Evolutionary conservation across 1,140 invertebrate species (phyloP).

Genomic region (Tetragonula clypearis): DNA sequence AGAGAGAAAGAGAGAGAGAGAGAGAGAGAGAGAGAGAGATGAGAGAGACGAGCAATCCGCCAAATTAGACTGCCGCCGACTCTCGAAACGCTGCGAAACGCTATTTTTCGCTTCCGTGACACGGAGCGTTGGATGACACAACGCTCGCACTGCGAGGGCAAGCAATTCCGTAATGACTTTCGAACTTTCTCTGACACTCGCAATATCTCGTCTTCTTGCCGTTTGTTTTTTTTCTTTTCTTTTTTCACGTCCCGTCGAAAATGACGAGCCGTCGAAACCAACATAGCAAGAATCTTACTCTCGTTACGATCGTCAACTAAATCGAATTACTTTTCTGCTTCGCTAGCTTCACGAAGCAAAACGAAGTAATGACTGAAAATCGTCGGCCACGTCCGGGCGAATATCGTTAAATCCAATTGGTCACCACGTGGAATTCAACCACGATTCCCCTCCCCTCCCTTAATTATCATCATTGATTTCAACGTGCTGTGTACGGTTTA

Average conservation of each 20-base stretch:
- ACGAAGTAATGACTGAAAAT: neutral
- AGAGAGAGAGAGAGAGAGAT: too few relatives aligned
- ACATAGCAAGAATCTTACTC: too few relatives aligned
- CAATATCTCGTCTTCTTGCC: neutral
- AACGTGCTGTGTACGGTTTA: neutral
- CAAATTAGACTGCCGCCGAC: conserved; percentile 50
- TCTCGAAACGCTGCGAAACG: neutral
- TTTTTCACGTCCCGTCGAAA: neutral
- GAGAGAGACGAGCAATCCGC: neutral
- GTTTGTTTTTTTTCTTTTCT: too few relatives aligned
- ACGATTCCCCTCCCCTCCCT: neutral
- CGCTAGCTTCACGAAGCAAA: too few relatives aligned
- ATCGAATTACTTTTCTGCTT: too few relatives aligned
- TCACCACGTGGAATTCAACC: neutral
- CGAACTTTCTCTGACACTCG: conserved; percentile 5
- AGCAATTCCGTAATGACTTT: neutral
- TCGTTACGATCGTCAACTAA: too few relatives aligned
- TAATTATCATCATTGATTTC: conserved; percentile 36
- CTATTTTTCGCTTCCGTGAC: conserved; percentile 12
- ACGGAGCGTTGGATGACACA: neutral
- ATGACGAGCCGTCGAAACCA: too few relatives aligned
- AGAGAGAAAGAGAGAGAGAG: too few relatives aligned
- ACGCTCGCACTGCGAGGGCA: neutral
- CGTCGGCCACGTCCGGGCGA: neutral
- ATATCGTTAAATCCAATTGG: neutral